A percentile compares a stretch with the other conserved stretches of the same genome.
phyloP scores from a whole-genome alignment of 2,113 vertebrate species.

The Anolis sagrei region DNA sequence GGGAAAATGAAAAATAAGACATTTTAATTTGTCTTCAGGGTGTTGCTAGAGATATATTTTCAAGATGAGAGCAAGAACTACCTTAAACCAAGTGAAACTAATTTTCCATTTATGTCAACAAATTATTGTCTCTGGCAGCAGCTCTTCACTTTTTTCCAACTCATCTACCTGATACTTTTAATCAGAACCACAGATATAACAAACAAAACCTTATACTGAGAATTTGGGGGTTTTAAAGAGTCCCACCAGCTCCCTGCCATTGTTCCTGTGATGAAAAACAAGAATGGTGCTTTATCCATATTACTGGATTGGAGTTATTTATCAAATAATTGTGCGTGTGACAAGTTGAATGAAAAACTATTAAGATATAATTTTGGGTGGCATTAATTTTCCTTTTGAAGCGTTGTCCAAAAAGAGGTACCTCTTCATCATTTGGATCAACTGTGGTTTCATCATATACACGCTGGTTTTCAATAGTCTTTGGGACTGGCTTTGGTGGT shows the following conservation, averaged over 20 bases:
- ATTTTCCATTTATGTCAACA: not conserved
- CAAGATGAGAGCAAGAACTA: not conserved
- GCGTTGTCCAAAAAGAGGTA: slow-evolving; percentile 61
- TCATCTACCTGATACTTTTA: not conserved
- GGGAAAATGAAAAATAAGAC: not conserved
- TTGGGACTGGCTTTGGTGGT: slow-evolving; percentile 93
- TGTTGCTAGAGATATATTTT: not conserved
- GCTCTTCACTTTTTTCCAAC: not conserved
- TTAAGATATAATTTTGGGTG: not conserved
- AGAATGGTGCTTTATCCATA: not conserved
- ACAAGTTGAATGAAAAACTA: not conserved
- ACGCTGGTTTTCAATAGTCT: slow-evolving; percentile 98
- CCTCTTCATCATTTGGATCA: slow-evolving; percentile 95
- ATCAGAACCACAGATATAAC: no score
- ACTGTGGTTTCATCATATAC: slow-evolving; percentile 94
- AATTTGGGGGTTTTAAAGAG: not conserved
- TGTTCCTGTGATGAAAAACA: not conserved
- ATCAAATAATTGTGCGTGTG: not conserved
- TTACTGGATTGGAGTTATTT: not conserved
- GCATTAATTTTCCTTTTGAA: not conserved
- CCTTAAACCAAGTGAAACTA: not conserved
- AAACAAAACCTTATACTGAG: not conserved
- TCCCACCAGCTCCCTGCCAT: no score
- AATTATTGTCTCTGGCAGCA: not conserved
- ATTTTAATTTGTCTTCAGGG: not conserved